Evolutionary conservation across 2,888 invertebrate species (phyloP), one percentile per base, ranked within the genome.

Genomic region (Erynnis tages): DNA sequence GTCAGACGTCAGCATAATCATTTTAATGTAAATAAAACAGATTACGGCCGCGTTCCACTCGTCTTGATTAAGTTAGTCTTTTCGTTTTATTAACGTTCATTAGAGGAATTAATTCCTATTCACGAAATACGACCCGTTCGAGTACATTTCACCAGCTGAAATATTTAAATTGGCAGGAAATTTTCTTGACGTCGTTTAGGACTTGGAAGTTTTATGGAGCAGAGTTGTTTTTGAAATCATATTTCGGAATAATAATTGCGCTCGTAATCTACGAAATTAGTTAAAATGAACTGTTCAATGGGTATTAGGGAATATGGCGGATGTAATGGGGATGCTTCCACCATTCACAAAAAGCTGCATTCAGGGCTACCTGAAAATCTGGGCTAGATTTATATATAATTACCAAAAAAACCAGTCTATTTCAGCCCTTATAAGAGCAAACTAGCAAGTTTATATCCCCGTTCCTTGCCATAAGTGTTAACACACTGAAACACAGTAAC

Each of bases 11-110:
- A n/a, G n/a, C n/a, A n/a, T 27, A 27, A 27, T 30, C 32, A 44
- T 44, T 44, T 44, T 30, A 50, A 54, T 43, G 49, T 56, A 48
- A 56, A 56, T 49, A 54, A 54, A 45, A 49, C 45, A 49, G 49
- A 52, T 52, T 50, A 49, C 40, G 32, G 44, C 32, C 47, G 10
- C 25, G 53, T 54, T 53, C 53, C 41, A 34, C 45, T 35, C 35
- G 49, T 25, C 50, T 48, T 54, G 54, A 57, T 59, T 59, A 59
- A 56, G 25, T 55, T 54, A 59, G 54, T 48, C 50, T 53, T 61
- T 61, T 57, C 59, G 45, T 48, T 58, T 52, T 58, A 60, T 61
- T 62, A 58, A 57, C 45, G 54, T 57, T 61, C 58, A 57, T 61
- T 59, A 60, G 60, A 58, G 54, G 54, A 59, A 58, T 56, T 61